Base-by-base conservation (phyloP, 2,888 invertebrate species). In the Callinectes sapidus region DNA sequence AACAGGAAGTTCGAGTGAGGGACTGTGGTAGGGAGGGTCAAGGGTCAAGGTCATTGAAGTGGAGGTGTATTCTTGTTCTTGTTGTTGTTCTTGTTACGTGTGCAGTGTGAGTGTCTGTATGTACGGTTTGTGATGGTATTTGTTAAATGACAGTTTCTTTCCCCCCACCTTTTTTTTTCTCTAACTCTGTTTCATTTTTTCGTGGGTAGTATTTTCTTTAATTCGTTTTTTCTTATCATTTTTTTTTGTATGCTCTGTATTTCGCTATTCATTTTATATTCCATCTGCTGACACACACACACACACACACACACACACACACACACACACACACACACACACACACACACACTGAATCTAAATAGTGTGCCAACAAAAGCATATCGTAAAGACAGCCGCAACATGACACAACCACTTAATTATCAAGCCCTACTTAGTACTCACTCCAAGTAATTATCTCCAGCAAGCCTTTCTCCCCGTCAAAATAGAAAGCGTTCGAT, bases 321-420 rank as follows among this genome's bases (percentile, higher is more conserved):
- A 54, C 54, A 48, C 87, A 66, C 54, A 89, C 61, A 89, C 28
- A 89, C 54, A 89, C 54, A 89, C 54, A 89, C 61, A 89, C 28
- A 89, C 61, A 89, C 61, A 89, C 61, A 89, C 35, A 89, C 55
- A 89, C n/a, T 39, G 2, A 54, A 87, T n/a, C 6, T 48, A 16
- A 54, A 23, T 16, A 23, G 32, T 10, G 18, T 39, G 39, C 39
- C 8, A 48, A 48, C n/a, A 16, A 87, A 48, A 48, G 10, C 28
- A 14, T 35, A 48, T n/a, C 28, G 54, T 48, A 48, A n/a, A 48
- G n/a, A 48, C n/a, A 0, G 32, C 16, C 16, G 18, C 88, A 61
- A 23, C 55, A 32, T 35, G 35, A 81, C 48, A 10, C 48, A 48
- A 32, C 35, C 81, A 81, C 81, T 32, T 16, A 81, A 81, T 81